Base-by-base conservation (phyloP, 2,888 invertebrate genomes). In the Muscina levida region DNA sequence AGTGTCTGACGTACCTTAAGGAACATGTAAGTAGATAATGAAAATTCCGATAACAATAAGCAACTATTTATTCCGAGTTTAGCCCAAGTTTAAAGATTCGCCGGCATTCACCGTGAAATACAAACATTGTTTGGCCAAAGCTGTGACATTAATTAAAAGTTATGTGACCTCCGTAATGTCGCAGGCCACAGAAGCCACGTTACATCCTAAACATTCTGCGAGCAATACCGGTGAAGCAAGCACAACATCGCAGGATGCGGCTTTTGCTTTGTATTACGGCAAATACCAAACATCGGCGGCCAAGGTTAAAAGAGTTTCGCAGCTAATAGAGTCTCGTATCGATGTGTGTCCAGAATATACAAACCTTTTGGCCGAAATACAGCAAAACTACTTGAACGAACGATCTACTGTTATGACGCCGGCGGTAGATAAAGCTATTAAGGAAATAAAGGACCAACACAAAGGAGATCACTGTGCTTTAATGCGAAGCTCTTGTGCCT, bases 241-340 rank as follows among this genome's bases (percentile, higher is more conserved):
- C 22, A 77, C 87, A 19, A 84, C 85, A 8, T 91, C 92, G 13
- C 87, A 88, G 0, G 95, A 95, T 85, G 93, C 95, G 0, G 94
- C 95, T 37, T 96, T 94, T 91, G 97, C 95, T 59, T 93, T 93
- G 42, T 98, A 97, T 87, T 99, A 98, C 87, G 98, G 98, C 0
- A 97, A 97, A 91, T 99, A 98, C 89, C 96, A 98, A 89, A 95
- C 97, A 0, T 95, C 96, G n/a, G 95, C 98, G 0, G 94, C 95
- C 0, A 95, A 97, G 88, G 92, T 98, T 0, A 95, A 94, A 85
- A 93, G 94, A 77, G 93, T 98, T 8, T 94, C 98, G 53, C 93
- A 94, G 79, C 94, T 97, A 85, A 92, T 98, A 26, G 98, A 98
- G 90, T 91, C 93, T 1, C 93, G 97, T 71, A 92, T 94, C 0